Base-by-base conservation (phyloP, 2,797 vertebrate species). In the Pseudocheirus occidentalis region DNA sequence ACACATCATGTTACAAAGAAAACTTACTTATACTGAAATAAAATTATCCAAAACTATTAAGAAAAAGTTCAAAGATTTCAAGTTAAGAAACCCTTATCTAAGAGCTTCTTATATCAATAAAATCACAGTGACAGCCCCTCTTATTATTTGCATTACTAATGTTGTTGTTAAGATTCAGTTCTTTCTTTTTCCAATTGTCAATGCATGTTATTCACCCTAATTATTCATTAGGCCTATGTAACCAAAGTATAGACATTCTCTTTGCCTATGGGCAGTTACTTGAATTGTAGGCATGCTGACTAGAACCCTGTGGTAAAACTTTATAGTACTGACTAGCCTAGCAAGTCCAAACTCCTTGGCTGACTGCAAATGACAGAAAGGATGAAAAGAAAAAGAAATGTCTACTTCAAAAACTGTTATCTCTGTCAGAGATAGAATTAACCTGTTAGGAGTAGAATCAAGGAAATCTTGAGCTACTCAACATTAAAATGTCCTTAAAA, bases 381-480 rank as follows among this genome's bases (percentile, higher is more conserved):
- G 9, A 14, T 27, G 29, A 53, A 21, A 53, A 5, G 2, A 91
- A 7, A 5, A 13, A 95, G 13, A 2, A 1, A 16, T n/a, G 7
- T 62, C 89, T 91, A 1, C 18, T 96, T 66, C 1, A n/a, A 73
- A 91, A 95, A 50, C 55, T 91, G 29, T 90, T 31, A 81, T 73
- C 55, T 90, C 95, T 28, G 6, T 92, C 40, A 95, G 24, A 13
- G 91, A 92, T 56, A 92, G 93, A 53, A 40, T 73, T 90, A 91
- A 91, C 2, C 55, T 96, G 57, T 1, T 50, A 12, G 89, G n/a
- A 10, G 3, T 0, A 12, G 14, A 46, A 54, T 91, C 55, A 0
- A 5, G 5, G 11, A 92, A 94, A 46, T 87, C 16, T 94, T 95
- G 94, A 92, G 14, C 24, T 95, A 24, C 53, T 3, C 11, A 58